Conservation (phyloP, 2,888 invertebrate species). For the Baronia brevicornis region DNA sequence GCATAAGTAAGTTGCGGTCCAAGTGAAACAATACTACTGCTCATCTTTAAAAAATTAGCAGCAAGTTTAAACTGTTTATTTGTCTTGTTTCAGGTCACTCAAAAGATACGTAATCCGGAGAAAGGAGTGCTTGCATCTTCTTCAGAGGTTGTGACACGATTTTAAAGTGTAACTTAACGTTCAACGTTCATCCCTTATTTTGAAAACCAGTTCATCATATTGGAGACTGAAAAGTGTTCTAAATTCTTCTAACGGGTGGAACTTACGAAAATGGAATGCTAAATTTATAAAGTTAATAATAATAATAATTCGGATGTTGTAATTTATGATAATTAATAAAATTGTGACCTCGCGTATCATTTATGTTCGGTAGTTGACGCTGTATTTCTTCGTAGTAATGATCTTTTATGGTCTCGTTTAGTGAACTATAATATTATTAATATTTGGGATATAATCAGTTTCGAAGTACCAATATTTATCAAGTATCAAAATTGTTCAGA, state of each 20-base stretch:
- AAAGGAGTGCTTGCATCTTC: constrained; percentile 14
- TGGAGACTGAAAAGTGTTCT: constrained; percentile 1
- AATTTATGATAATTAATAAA: constrained; percentile 25
- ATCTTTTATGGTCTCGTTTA: constrained; percentile 2
- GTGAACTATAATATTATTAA: no score
- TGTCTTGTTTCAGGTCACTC: constrained; percentile 27
- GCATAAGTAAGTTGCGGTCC: no score
- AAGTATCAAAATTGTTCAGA: constrained; percentile 4
- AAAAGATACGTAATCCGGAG: constrained; percentile 13
- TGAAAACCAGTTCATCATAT: constrained; percentile 1
- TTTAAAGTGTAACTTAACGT: not conserved
- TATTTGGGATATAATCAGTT: no score
- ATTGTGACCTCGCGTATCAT: constrained; percentile 39
- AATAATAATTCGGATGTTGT: constrained; percentile 41
- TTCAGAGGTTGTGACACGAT: constrained; percentile 12
- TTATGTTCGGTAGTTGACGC: constrained; percentile 12
- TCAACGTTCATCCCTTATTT: no score
- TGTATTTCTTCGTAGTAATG: constrained; percentile 12
- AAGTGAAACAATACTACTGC: no score
- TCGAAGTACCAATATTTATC: no score
- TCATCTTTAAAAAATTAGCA: not conserved
- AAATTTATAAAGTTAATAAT: constrained; percentile 1
- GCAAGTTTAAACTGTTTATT: constrained; percentile 1
- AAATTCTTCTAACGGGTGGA: not conserved
- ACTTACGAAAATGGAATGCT: no score